Conservation (phyloP, 1,140 invertebrate species). For the Drosophila busckii region DNA sequence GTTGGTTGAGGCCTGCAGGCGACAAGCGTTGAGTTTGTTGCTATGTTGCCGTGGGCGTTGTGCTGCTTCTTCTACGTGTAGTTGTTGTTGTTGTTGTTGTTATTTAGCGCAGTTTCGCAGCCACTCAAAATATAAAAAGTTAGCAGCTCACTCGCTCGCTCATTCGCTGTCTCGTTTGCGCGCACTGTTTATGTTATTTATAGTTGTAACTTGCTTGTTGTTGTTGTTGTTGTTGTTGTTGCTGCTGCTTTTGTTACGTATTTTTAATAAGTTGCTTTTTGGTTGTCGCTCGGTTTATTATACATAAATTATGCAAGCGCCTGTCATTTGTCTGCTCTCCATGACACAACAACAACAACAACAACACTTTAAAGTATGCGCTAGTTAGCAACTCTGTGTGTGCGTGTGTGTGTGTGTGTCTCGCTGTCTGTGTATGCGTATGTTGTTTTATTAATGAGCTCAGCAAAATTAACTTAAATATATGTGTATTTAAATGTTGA, state of each 20-base stretch:
- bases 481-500: constrained; percentile 52
- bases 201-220: constrained; percentile 64
- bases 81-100: not conserved
- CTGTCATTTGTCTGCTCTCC: constrained; percentile 30
- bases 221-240: too few species aligned
- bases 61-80: constrained; percentile 8
- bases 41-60: constrained; percentile 28
- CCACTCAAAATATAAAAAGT: constrained; percentile 48
- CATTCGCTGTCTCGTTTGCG: not conserved
- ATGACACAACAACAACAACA: not conserved
- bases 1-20: constrained; percentile 43
- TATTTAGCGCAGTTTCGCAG: constrained; percentile 40
- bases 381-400: constrained; percentile 1
- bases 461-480: constrained; percentile 70
- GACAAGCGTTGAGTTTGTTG: constrained; percentile 11
- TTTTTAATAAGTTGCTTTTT: constrained; percentile 70
- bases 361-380: constrained; percentile 45
- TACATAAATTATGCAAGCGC: constrained; percentile 67
- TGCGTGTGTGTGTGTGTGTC: not conserved
- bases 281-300: constrained; percentile 62
- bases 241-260: constrained; percentile 5
- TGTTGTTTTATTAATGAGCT: constrained; percentile 71
- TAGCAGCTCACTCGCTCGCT: not conserved
- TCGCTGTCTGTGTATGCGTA: constrained; percentile 5
- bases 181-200: constrained; percentile 43